These are phyloP conservation scores for Paracentrotus lividus DNA, from an alignment of 53 echinoderm and acorn worm genomes.

Conservation along the genomic window DNA sequence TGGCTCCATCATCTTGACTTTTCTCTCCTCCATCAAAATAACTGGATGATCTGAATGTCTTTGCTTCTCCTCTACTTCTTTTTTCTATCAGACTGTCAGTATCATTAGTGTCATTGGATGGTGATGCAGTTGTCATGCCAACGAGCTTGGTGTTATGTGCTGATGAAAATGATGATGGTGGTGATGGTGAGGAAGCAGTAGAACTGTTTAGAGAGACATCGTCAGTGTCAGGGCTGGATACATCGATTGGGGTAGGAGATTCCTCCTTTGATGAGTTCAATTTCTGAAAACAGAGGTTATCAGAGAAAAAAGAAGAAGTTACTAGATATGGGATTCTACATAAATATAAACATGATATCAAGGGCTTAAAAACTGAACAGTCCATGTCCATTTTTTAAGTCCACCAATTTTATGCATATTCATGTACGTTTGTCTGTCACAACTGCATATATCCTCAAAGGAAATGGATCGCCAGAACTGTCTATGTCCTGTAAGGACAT, in stretches of 20 bases:
- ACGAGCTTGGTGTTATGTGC: not conserved
- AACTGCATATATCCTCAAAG: no score
- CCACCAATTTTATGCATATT: no score
- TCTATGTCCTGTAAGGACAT: no score
- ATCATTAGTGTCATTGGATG: not conserved
- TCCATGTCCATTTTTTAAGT: no score
- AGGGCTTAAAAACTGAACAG: no score
- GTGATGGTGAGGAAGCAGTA: slow-evolving; percentile 29
- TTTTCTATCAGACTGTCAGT: not conserved
- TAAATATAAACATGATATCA: no score
- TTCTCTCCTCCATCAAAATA: not conserved
- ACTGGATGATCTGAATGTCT: not conserved
- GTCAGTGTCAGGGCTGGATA: slow-evolving; percentile 63
- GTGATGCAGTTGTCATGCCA: slow-evolving; percentile 12
- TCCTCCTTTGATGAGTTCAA: not conserved
- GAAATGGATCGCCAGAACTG: no score
- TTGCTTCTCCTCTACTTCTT: not conserved
- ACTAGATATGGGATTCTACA: no score
- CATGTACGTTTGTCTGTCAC: no score
- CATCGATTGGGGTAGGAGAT: not conserved
- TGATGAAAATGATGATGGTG: not conserved
- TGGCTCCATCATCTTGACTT: not conserved
- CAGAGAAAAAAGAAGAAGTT: not conserved
- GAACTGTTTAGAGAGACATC: slow-evolving; percentile 38
- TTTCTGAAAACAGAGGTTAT: not conserved